Evolutionary conservation across 2,888 invertebrate species (phyloP).

Genomic region (Cryptophagus acutangulus): DNA sequence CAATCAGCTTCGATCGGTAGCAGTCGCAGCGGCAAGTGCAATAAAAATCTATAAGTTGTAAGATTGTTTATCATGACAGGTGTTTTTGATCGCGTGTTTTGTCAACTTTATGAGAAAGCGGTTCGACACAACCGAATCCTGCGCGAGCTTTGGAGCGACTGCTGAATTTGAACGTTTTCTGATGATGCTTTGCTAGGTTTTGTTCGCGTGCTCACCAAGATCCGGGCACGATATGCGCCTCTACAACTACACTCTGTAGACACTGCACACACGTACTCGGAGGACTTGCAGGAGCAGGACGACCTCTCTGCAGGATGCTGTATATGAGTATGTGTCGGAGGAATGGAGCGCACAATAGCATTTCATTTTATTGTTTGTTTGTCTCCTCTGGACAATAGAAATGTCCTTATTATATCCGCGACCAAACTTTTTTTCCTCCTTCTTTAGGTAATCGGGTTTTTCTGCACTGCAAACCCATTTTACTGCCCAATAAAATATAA

Average conservation of each 20-base stretch:
- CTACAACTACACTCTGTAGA: conserved; percentile 2
- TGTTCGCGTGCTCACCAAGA: conserved; percentile 5
- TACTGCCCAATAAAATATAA: background rate
- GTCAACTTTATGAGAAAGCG: conserved; percentile 1
- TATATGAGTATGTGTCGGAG: background rate
- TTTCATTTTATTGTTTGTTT: conserved; percentile 9
- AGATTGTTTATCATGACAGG: conserved; percentile 9
- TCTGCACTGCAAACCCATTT: background rate
- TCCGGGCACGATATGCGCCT: conserved; percentile 9
- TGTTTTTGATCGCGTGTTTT: conserved; percentile 3
- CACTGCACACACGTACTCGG: background rate
- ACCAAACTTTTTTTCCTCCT: background rate
- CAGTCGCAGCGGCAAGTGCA: too few species aligned
- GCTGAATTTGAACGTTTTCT: background rate
- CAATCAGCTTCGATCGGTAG: too few species aligned
- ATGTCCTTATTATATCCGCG: conserved; percentile 8
- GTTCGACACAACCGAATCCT: conserved; percentile 3
- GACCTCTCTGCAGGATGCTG: conserved; percentile 8
- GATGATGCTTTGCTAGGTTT: background rate
- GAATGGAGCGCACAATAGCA: conserved; percentile 6
- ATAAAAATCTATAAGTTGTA: too few species aligned
- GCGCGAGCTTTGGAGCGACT: conserved; percentile 1
- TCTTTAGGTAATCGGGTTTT: background rate
- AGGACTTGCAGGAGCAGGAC: conserved; percentile 4
- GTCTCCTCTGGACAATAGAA: conserved; percentile 4